A percentile compares a stretch with the other conserved stretches of the same genome.
These are phyloP conservation scores for Paralvinella palmiformis DNA, from an alignment of 1,140 invertebrate genomes.

Conservation along the genomic window DNA sequence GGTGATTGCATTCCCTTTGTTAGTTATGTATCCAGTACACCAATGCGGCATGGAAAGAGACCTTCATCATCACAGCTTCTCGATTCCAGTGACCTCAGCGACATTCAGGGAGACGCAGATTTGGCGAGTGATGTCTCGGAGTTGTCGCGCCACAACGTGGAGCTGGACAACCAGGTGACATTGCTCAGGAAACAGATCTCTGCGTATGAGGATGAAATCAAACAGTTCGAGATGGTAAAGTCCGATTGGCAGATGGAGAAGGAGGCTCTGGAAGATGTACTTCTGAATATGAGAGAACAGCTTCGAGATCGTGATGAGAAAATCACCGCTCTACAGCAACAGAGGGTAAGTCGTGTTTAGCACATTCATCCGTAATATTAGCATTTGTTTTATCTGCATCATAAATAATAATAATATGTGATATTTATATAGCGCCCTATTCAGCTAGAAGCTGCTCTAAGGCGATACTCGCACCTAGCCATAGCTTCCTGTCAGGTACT, in stretches of 20 bases:
- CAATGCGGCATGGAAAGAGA: background rate
- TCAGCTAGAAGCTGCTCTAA: too few relatives aligned
- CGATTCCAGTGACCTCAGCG: background rate
- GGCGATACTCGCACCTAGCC: too few relatives aligned
- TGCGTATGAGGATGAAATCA: constrained; percentile 28
- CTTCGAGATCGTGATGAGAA: constrained; percentile 14
- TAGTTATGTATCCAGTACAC: background rate
- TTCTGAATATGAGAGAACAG: constrained; percentile 32
- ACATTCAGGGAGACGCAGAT: too few relatives aligned
- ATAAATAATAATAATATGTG: too few relatives aligned
- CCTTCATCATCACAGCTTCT: background rate
- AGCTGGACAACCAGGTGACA: constrained; percentile 19
- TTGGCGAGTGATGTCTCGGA: too few relatives aligned
- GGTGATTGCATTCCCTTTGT: too few relatives aligned
- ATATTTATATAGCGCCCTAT: too few relatives aligned
- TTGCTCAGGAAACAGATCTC: constrained; percentile 27
- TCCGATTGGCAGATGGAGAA: constrained; percentile 42
- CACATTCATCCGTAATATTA: too few relatives aligned
- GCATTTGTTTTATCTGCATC: too few relatives aligned
- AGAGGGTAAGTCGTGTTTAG: background rate
- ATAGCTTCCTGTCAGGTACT: too few relatives aligned
- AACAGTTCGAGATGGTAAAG: constrained; percentile 36
- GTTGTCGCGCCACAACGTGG: background rate
- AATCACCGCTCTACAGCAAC: background rate
- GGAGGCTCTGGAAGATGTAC: constrained; percentile 40